phyloP scores from a whole-genome alignment of 35 echinoderm and acorn worm genomes.

The Nesometra sesokonis region DNA sequence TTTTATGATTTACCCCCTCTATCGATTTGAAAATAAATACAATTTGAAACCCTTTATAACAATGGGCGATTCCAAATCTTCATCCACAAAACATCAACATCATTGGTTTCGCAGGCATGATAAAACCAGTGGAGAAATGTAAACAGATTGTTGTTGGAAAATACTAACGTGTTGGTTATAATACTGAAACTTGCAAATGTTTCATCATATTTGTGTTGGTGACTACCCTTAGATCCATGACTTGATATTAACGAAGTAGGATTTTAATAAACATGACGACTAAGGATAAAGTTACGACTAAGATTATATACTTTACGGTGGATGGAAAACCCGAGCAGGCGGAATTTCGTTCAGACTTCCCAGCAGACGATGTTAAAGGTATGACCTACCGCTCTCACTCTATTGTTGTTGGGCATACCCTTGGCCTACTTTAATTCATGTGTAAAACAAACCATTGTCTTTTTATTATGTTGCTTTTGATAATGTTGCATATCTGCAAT shows the following conservation, averaged over 20 bases:
- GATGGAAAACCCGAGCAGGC: slow-evolving; percentile 84
- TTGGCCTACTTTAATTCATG: neutral
- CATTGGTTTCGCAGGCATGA: too few species aligned
- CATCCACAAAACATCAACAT: too few species aligned
- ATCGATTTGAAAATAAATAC: too few species aligned
- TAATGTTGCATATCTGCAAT: too few species aligned
- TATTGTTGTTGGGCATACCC: neutral
- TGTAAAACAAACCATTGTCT: too few species aligned
- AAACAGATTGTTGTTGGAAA: too few species aligned
- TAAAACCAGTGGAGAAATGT: too few species aligned
- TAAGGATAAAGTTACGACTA: slow-evolving; percentile 78
- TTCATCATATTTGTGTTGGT: neutral
- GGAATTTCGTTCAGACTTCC: slow-evolving; percentile 88
- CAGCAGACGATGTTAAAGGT: slow-evolving; percentile 97
- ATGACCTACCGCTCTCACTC: neutral
- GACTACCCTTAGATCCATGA: neutral
- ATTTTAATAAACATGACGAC: slow-evolving; percentile 1
- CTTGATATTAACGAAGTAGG: neutral
- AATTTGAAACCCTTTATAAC: too few species aligned
- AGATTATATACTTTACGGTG: slow-evolving; percentile 92
- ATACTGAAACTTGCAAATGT: neutral
- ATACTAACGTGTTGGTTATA: too few species aligned
- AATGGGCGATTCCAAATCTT: too few species aligned
- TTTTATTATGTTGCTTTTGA: too few species aligned
- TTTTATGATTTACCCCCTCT: too few species aligned